A percentile compares a stretch with the other conserved stretches of the same genome.
Conservation (phyloP, 2,797 vertebrate species). For the Tadarida brasiliensis region DNA sequence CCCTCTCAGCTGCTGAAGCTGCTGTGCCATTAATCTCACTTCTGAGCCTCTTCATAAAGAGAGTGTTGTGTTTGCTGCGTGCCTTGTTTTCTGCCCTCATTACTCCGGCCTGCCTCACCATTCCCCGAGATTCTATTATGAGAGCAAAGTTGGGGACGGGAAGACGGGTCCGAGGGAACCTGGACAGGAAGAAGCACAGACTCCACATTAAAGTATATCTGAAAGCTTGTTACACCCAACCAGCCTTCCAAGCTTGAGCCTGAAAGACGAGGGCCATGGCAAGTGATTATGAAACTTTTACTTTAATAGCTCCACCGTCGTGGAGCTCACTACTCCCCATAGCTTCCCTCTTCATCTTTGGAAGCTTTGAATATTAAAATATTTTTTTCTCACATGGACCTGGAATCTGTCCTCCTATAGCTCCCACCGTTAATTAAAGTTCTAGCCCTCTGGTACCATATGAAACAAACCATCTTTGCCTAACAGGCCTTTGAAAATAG, state of each 20-base stretch:
- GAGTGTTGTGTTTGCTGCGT: background rate
- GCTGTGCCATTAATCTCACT: conserved; percentile 36
- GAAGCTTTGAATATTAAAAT: background rate
- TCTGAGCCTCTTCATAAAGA: conserved; percentile 41
- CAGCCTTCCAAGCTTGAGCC: background rate
- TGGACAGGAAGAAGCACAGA: background rate
- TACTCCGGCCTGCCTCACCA: background rate
- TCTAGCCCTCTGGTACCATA: background rate
- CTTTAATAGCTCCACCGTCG: background rate
- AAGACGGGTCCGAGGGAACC: accelerated
- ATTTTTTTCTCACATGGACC: background rate
- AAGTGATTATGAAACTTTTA: background rate
- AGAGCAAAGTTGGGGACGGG: background rate
- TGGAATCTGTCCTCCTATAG: background rate
- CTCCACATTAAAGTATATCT: background rate
- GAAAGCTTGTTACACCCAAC: background rate
- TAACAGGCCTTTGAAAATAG: background rate
- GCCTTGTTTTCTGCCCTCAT: conserved; percentile 44
- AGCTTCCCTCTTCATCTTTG: background rate
- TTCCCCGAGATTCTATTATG: background rate
- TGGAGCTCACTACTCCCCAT: background rate
- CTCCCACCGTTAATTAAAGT: background rate
- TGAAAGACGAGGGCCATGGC: accelerated
- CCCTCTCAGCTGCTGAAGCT: background rate
- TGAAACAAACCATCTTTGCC: background rate